Evolutionary conservation across 2,113 vertebrate species (phyloP), one percentile per base, ranked within the genome.

Genomic region (Rhinogobius similis): DNA sequence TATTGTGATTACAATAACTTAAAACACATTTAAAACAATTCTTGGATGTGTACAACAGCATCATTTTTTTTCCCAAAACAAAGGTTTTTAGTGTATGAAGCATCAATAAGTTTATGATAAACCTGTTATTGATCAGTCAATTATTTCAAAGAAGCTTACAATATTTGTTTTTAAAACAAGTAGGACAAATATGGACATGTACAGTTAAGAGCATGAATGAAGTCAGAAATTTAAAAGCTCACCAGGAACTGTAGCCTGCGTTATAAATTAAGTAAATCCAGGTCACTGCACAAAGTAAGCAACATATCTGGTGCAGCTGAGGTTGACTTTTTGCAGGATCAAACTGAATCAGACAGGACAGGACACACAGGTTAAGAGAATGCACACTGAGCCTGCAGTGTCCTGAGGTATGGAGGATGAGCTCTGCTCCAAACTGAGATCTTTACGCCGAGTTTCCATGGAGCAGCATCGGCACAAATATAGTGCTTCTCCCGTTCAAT

Each of bases 391-490:
- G 41, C 20, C 24, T 27, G 24, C 23, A 46, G 36, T n/a, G 18
- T 55, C 20, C 46, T 39, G 61, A 66, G 53, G 32, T 67, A 66
- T 46, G 58, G 27, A 66, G 73, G 21, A 65, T 36, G 39, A 55
- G 26, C 50, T 56, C 41, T 10, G 9, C 41, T 59, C 50, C 56
- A n/a, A 36, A 18, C 14, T 26, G 21, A 27, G 61, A 65, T 41
- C 24, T 27, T 41, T 44, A 44, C 3, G 27, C n/a, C 52, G 44
- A 29, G 43, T 58, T 67, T 32, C 27, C 3, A 11, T 48, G 70
- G 53, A 53, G 55, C 52, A 38, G 50, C 48, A 67, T 20, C 13
- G 39, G 29, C 62, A 43, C 58, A 39, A 39, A 29, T 44, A 64
- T 52, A 36, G 58, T 71, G 32, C 29, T 44, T 71, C 20, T 43